Conservation (phyloP, 1,140 invertebrate species). For the Drosophila mojavensis region DNA sequence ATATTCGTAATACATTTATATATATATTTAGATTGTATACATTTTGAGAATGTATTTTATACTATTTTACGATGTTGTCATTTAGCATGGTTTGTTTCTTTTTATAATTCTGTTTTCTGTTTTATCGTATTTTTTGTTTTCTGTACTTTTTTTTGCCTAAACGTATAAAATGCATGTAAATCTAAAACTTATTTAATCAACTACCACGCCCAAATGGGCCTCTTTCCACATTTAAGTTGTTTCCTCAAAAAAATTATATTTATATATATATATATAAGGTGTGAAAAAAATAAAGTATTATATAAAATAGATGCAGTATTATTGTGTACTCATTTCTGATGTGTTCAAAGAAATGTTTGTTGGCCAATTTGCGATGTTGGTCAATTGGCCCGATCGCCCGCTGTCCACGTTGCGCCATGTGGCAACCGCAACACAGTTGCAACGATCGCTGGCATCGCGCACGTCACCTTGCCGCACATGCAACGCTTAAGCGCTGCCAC, state of each 20-base stretch:
- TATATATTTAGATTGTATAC: conserved; percentile 16
- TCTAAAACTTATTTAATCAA: conserved; percentile 75
- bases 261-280: conserved; percentile 31
- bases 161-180: conserved; percentile 74
- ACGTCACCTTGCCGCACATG: conserved; percentile 17
- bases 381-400: conserved; percentile 16
- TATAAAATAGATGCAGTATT: conserved; percentile 53
- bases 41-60: conserved; percentile 21
- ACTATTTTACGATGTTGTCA: conserved; percentile 21
- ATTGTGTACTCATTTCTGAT: conserved; percentile 67
- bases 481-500: conserved; percentile 18
- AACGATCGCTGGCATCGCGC: conserved; percentile 1
- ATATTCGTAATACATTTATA: conserved; percentile 32
- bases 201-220: conserved; percentile 32
- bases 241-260: conserved; percentile 28
- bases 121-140: conserved; percentile 9
- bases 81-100: conserved; percentile 19
- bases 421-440: conserved; percentile 6
- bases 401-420: conserved; percentile 29
- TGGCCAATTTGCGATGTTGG: conserved; percentile 38
- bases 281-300: conserved; percentile 40
- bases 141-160: conserved; percentile 44
- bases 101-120: conserved; percentile 8
- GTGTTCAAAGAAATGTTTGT: conserved; percentile 39
- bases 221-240: conserved; percentile 15